Evolutionary conservation across 2,888 invertebrate genomes (phyloP).

Genomic region (Synergus itoensis): DNA sequence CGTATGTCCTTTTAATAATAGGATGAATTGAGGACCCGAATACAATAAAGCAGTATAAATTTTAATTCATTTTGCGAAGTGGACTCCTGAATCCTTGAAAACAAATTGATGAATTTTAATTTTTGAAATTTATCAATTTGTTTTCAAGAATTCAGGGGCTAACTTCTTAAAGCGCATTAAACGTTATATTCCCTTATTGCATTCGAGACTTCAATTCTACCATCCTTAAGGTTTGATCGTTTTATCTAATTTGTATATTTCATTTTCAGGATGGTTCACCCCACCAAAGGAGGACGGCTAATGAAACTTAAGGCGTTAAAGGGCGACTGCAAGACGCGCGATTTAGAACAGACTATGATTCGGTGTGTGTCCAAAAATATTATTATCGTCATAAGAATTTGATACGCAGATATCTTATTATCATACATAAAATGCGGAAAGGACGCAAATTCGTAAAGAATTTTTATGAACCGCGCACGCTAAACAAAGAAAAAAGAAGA

Average conservation of each 20-base stretch:
- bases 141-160: too few species aligned
- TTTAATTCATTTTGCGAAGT: too few species aligned
- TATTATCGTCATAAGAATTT: conserved; percentile 75
- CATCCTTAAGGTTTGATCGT: neutral
- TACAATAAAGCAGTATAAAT: too few species aligned
- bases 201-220: neutral
- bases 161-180: neutral
- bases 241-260: neutral
- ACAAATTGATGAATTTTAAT: too few species aligned
- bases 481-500: conserved; percentile 6
- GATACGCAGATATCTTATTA: conserved; percentile 67
- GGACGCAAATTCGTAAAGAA: conserved; percentile 1
- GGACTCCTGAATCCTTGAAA: too few species aligned
- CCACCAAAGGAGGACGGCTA: conserved; percentile 95
- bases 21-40: too few species aligned
- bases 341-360: conserved; percentile 76
- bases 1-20: too few species aligned
- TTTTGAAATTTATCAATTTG: too few species aligned
- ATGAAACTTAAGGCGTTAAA: conserved; percentile 71
- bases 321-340: conserved; percentile 70
- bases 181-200: neutral
- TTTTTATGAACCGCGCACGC: neutral
- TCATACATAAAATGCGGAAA: conserved; percentile 20
- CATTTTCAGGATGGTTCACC: conserved; percentile 90
- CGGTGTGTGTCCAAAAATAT: conserved; percentile 76